phyloP scores from a whole-genome alignment of 1,140 invertebrate genomes.

The Cydia splendana region DNA sequence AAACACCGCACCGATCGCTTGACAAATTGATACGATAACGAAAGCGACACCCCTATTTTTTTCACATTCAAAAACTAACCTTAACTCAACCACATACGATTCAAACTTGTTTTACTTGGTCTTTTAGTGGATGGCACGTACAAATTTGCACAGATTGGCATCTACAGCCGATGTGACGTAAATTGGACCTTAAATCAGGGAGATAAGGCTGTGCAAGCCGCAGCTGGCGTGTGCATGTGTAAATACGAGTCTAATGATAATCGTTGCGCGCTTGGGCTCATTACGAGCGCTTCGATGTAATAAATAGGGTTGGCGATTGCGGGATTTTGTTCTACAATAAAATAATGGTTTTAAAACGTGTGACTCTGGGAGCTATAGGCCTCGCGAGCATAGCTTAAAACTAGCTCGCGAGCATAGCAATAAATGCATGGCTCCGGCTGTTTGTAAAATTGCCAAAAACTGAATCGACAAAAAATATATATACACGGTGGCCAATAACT shows the following conservation, averaged over 20 bases:
- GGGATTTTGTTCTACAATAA: background rate
- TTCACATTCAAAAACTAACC: background rate
- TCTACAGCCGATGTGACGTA: background rate
- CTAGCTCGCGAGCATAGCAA: too few relatives aligned
- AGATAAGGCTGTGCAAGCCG: background rate
- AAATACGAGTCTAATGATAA: constrained; percentile 30
- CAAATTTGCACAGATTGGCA: constrained; percentile 20
- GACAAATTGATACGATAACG: constrained; percentile 18
- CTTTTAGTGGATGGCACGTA: constrained; percentile 1
- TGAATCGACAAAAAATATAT: too few relatives aligned
- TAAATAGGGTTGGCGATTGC: constrained; percentile 19
- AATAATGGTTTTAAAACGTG: too few relatives aligned
- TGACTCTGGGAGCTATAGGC: too few relatives aligned
- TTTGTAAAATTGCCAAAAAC: background rate
- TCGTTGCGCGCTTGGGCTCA: background rate
- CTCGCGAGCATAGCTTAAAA: too few relatives aligned
- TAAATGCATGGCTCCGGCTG: too few relatives aligned
- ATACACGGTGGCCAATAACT: too few relatives aligned
- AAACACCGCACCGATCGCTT: background rate
- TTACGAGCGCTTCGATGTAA: background rate
- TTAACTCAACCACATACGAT: background rate
- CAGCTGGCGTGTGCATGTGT: constrained; percentile 7
- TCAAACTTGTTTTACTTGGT: background rate
- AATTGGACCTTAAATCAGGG: constrained; percentile 2
- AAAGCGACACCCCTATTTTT: background rate